Base-by-base conservation (phyloP, 2,113 vertebrate genomes). In the Rhea pennata region DNA sequence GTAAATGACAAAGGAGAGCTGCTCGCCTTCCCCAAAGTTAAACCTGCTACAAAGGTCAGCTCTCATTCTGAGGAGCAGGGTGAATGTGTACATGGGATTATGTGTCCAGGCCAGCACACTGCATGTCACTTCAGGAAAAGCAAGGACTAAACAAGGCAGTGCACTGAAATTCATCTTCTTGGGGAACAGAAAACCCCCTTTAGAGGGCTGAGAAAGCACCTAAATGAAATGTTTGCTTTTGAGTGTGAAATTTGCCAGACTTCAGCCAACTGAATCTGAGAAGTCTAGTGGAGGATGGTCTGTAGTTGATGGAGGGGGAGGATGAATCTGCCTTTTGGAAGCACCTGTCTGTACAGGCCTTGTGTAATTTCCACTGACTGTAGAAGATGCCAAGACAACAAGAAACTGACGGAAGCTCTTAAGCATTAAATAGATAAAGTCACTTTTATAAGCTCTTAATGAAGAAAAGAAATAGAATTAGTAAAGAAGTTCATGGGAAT, bases 1-100 rank as follows among this genome's bases (percentile, higher is more conserved):
- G 33, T 98, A 44, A 33, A 96, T 75, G 94, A 96, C 31, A 84
- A 90, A 73, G 97, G 95, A 67, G 84, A 98, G 29, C 82, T 74
- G 33, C 72, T 98, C 59, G 66, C 88, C 19, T 97, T 98, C 31
- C 98, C 98, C 72, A 96, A 65, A 86, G 94, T 98, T 82, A 97
- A 94, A 36, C 97, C 97, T 58, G 81, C 48, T 2, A 98, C 98
- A 56, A 79, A 98, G 98, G 98, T 98, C 83, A 97, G 97, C 50
- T 40, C n/a, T 87, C 16, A 53, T 84, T 48, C 21, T 11, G 4
- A 17, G 46, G 56, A 39, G 24, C 4, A 73, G 21, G 8, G 23
- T 33, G 40, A 81, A 58, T 56, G 65, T 10, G 6, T 39, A 39
- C 2, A 1, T 73, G 50, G 64, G 51, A 42, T 72, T 39, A 67